phyloP scores from a whole-genome alignment of 2,113 vertebrate genomes.

The Panthera tigris region DNA sequence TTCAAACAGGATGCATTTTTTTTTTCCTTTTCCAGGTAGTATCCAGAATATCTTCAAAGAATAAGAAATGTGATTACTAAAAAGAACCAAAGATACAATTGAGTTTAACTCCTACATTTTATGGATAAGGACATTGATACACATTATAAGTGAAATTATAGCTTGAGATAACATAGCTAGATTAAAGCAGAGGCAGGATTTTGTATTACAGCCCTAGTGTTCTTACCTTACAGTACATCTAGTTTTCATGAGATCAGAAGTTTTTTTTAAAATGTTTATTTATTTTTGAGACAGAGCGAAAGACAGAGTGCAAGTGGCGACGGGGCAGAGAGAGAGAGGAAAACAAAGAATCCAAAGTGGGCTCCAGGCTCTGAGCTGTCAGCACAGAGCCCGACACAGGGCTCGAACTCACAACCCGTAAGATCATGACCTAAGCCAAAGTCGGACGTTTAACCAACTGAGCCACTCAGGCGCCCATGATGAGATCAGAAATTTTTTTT shows the following conservation, averaged over 20 bases:
- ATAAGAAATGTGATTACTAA: neutral
- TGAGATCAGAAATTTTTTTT: too few species aligned
- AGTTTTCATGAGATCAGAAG: neutral
- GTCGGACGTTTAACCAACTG: too few species aligned
- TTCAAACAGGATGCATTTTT: conserved; percentile 69
- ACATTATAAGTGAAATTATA: neutral
- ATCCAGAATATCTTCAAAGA: conserved; percentile 67
- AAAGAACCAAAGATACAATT: neutral
- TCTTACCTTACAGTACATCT: neutral
- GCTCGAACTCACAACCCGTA: too few species aligned
- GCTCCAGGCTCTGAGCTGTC: too few species aligned
- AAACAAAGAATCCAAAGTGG: too few species aligned
- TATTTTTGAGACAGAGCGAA: too few species aligned
- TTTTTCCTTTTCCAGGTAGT: conserved; percentile 67
- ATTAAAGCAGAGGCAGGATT: neutral
- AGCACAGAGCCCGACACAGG: too few species aligned
- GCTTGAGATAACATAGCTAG: neutral
- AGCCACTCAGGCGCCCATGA: too few species aligned
- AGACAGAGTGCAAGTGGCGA: too few species aligned
- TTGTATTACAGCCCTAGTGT: neutral
- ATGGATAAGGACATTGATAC: neutral
- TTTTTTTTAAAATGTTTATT: neutral
- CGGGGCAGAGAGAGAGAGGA: too few species aligned
- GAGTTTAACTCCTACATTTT: neutral
- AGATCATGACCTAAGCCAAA: too few species aligned